A percentile compares a stretch with the other conserved stretches of the same genome.
These are phyloP conservation scores for Caloenas nicobarica DNA, from an alignment of 2,113 vertebrate genomes.

Conservation along the genomic window DNA sequence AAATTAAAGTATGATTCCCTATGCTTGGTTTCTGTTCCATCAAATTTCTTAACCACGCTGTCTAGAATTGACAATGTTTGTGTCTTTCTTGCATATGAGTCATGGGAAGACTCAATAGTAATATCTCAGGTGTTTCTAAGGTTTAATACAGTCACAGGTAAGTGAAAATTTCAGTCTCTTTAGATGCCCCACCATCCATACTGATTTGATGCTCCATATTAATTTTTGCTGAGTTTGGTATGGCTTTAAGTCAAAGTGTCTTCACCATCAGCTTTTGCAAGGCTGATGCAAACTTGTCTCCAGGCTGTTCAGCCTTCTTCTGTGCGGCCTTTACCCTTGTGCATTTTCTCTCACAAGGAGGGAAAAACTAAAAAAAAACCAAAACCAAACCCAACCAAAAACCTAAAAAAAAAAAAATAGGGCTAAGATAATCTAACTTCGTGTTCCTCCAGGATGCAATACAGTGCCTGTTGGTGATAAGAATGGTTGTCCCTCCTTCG, in stretches of 20 bases:
- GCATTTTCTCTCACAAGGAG: neutral
- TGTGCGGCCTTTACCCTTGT: neutral
- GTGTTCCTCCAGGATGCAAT: neutral
- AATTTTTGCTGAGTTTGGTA: neutral
- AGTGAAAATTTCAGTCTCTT: neutral
- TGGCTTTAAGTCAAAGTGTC: neutral
- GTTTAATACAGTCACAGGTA: neutral
- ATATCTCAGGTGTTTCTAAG: neutral
- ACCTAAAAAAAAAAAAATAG: neutral
- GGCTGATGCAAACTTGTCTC: neutral
- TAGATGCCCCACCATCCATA: neutral
- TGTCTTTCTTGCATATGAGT: neutral
- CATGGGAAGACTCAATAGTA: neutral
- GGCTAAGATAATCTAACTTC: neutral
- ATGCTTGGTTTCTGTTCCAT: neutral
- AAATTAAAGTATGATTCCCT: neutral
- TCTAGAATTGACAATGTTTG: neutral
- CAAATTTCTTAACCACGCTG: neutral
- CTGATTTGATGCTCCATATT: neutral
- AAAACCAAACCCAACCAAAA: neutral
- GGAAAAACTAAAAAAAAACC: neutral
- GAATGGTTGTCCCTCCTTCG: neutral
- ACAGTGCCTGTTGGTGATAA: neutral
- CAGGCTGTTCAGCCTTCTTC: neutral
- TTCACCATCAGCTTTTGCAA: neutral